A percentile compares a stretch with the other conserved stretches of the same genome.
Evolutionary conservation across 2,888 invertebrate species (phyloP).

Genomic region (Stenoptilia bipunctidactyla): DNA sequence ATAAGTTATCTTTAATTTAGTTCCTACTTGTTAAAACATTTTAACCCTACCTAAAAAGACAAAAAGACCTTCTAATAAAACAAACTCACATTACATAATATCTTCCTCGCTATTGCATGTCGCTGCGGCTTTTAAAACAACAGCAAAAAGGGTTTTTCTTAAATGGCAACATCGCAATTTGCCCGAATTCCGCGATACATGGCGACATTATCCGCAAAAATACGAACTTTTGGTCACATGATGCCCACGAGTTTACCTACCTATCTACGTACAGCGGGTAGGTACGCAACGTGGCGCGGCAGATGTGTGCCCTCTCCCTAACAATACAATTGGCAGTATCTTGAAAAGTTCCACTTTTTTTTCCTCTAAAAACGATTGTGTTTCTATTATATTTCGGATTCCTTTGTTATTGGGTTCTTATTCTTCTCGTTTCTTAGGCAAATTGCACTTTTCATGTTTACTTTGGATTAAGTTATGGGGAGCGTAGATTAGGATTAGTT

Average conservation of each 20-base stretch:
- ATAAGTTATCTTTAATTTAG: too few relatives aligned
- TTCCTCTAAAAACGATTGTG: conserved; percentile 45
- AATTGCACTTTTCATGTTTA: conserved; percentile 43
- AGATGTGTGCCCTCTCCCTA: conserved; percentile 32
- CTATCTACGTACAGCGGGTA: too few relatives aligned
- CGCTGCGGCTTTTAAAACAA: too few relatives aligned
- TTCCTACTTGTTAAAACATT: too few relatives aligned
- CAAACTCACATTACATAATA: too few relatives aligned
- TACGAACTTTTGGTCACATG: conserved; percentile 33
- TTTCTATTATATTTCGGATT: conserved; percentile 20
- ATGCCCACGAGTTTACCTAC: too few relatives aligned
- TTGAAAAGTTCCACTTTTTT: conserved; percentile 39
- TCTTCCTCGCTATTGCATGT: too few relatives aligned
- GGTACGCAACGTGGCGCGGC: conserved; percentile 42
- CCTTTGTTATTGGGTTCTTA: conserved; percentile 38
- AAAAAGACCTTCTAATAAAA: too few relatives aligned
- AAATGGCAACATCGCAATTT: too few relatives aligned
- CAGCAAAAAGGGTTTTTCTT: too few relatives aligned
- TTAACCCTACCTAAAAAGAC: too few relatives aligned
- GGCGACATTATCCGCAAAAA: conserved; percentile 7
- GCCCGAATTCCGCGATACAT: neutral
- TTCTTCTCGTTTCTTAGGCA: conserved; percentile 35
- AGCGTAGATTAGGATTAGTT: conserved; percentile 34
- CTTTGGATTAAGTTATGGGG: conserved; percentile 43
- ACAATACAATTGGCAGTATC: conserved; percentile 36